Percentiles rank a stretch among this genome's conserved stretches.
phyloP scores from a whole-genome alignment of 2,888 invertebrate genomes.

The Aporophyla lueneburgensis region DNA sequence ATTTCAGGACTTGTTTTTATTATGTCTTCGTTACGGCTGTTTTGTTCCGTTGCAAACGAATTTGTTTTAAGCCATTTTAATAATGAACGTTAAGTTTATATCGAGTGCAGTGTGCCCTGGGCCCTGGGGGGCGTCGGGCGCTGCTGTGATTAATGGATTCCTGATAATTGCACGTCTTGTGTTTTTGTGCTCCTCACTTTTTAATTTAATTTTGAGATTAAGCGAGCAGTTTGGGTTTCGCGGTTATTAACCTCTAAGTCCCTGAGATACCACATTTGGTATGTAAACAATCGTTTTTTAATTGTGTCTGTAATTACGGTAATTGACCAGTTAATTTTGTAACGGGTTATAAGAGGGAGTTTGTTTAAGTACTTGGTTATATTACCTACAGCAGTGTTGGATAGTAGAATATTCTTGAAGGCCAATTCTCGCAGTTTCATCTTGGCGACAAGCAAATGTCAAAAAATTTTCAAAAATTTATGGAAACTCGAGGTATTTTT shows the following conservation, averaged over 20 bases:
- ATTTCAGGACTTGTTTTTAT: slow-evolving; percentile 76
- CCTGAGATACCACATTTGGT: too few relatives aligned
- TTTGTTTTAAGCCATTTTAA: slow-evolving; percentile 70
- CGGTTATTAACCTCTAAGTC: too few relatives aligned
- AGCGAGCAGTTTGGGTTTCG: background rate
- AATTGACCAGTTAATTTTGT: too few relatives aligned
- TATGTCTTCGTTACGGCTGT: slow-evolving; percentile 73
- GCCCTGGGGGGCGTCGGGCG: slow-evolving; percentile 25
- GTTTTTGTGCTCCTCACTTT: slow-evolving; percentile 19
- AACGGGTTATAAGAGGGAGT: too few relatives aligned
- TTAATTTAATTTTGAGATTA: slow-evolving; percentile 17
- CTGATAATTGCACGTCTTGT: slow-evolving; percentile 37
- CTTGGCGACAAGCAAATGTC: too few relatives aligned
- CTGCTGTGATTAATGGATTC: slow-evolving; percentile 65
- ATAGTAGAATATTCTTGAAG: background rate
- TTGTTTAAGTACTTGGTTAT: background rate
- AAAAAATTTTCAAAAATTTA: too few relatives aligned
- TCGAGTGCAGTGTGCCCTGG: slow-evolving; percentile 42
- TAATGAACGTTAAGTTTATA: slow-evolving; percentile 70
- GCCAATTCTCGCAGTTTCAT: too few relatives aligned
- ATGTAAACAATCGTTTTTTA: too few relatives aligned
- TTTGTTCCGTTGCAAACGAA: slow-evolving; percentile 67
- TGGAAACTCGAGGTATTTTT: too few relatives aligned
- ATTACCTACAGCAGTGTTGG: background rate
- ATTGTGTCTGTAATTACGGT: too few relatives aligned